Evolutionary conservation across 2,797 vertebrate species (phyloP).

Genomic region (Anableps anableps): DNA sequence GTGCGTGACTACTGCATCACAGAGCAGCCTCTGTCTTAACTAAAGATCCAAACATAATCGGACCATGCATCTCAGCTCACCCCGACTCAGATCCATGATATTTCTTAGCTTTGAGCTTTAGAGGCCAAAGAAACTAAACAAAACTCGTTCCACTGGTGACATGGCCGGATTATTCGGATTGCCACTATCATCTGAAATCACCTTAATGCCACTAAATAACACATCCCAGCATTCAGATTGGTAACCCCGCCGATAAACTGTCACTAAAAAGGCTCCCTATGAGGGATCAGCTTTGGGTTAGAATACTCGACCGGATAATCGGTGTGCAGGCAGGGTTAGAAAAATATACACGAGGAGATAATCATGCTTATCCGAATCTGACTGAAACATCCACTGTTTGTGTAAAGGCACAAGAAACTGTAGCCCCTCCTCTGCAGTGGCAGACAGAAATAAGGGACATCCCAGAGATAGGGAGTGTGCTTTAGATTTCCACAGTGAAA

Average conservation of each 20-base stretch:
- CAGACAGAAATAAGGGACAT: conserved; percentile 66
- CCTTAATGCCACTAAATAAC: conserved; percentile 59
- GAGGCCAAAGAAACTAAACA: conserved; percentile 48
- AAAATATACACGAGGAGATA: conserved; percentile 66
- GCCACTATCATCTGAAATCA: conserved; percentile 29
- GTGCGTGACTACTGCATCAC: conserved; percentile 34
- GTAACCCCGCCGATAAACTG: conserved; percentile 20
- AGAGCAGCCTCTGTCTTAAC: conserved; percentile 32
- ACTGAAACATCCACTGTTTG: conserved; percentile 62
- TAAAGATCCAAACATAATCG: conserved; percentile 20
- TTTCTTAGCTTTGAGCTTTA: conserved; percentile 74
- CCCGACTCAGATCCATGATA: conserved; percentile 26
- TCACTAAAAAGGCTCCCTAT: conserved; percentile 39
- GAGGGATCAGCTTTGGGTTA: conserved; percentile 67
- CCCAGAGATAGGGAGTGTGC: conserved; percentile 65
- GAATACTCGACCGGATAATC: conserved; percentile 77
- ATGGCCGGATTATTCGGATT: conserved; percentile 42
- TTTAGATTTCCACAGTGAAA: conserved; percentile 65
- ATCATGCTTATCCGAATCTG: conserved; percentile 66
- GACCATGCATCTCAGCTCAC: conserved; percentile 13
- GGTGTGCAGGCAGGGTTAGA: conserved; percentile 76
- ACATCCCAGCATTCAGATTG: conserved; percentile 50
- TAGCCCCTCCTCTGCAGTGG: conserved; percentile 62
- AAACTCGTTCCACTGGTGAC: conserved; percentile 15
- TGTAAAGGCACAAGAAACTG: conserved; percentile 75